Evolutionary conservation across 2,888 invertebrate species (phyloP), one percentile per base, ranked within the genome.

Genomic region (Eupithecia inturbata): DNA sequence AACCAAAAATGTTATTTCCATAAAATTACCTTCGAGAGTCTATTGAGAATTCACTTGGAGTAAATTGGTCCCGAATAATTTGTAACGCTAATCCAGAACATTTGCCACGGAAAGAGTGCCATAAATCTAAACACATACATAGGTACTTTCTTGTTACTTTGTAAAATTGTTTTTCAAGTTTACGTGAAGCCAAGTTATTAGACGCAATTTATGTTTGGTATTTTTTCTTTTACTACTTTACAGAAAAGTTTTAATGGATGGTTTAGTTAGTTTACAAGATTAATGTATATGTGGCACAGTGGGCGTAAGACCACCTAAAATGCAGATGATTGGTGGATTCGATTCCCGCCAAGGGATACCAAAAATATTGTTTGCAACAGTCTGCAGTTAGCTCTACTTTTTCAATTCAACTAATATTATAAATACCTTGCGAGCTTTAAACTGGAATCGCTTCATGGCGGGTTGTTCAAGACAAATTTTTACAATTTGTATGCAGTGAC

Each of bases 21-120:
- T 68, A 68, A 68, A 70, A 63, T 39, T 71, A 69, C 49, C 66
- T 74, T 64, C 45, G 63, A 16, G 68, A 69, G 62, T 53, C 63
- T 26, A 63, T 69, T 71, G 67, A 70, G 75, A 70, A 68, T 75
- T 70, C 67, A 67, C 72, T 76, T 76, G 60, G 64, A 69, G 72
- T 69, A 71, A 69, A 73, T 74, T 68, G 71, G 22, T 75, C 72
- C 71, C 71, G 71, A 72, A 75, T 72, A 79, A 79, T 76, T 79
- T 76, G 75, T 77, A 39, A 77, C 70, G 77, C 73, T 79, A 77
- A 77, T 77, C 74, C 73, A 60, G 67, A 68, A 73, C 68, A 78
- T 75, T 76, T 73, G 72, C 73, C 64, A 68, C 69, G 76, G 26
- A 31, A 71, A 36, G n/a, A 60, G 49, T 63, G 57, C 70, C 22